These are phyloP conservation scores for Panagrolaimus sp. DNA, from an alignment of 1,140 invertebrate species.

Conservation along the genomic window DNA sequence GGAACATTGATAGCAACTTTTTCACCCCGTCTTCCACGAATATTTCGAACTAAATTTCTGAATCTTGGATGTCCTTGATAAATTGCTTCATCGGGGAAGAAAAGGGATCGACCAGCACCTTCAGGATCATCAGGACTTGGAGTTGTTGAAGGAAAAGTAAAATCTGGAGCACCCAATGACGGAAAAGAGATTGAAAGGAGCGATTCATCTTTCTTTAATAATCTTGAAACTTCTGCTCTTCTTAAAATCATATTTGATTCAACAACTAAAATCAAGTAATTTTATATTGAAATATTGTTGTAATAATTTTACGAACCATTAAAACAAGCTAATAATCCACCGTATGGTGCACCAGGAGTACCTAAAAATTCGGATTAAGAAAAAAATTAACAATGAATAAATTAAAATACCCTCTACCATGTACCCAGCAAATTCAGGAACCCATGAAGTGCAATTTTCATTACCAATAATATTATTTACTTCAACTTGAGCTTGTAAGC, in stretches of 20 bases:
- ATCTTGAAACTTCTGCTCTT: slow-evolving; percentile 75
- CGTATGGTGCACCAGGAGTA: slow-evolving; percentile 88
- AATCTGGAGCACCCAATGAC: slow-evolving; percentile 79
- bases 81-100: slow-evolving; percentile 90
- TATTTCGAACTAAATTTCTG: slow-evolving; percentile 86
- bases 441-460: slow-evolving; percentile 72
- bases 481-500: slow-evolving; percentile 71
- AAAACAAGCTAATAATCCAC: slow-evolving; percentile 61
- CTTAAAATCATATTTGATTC: slow-evolving; percentile 86
- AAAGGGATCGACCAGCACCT: slow-evolving; percentile 77
- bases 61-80: slow-evolving; percentile 81
- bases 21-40: slow-evolving; percentile 78
- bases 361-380: slow-evolving; percentile 67
- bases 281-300: background rate
- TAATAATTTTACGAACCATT: too few species aligned
- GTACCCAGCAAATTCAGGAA: slow-evolving; percentile 94
- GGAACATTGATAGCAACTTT: slow-evolving; percentile 89
- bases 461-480: slow-evolving; percentile 73
- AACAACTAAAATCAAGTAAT: slow-evolving; percentile 77
- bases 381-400: too few species aligned
- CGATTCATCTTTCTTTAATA: slow-evolving; percentile 75
- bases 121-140: slow-evolving; percentile 68
- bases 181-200: slow-evolving; percentile 69
- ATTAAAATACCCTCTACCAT: slow-evolving; percentile 74
- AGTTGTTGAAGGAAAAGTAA: slow-evolving; percentile 74